Conservation (phyloP, 2,888 invertebrate species). For the Lithophane ornitopus region DNA sequence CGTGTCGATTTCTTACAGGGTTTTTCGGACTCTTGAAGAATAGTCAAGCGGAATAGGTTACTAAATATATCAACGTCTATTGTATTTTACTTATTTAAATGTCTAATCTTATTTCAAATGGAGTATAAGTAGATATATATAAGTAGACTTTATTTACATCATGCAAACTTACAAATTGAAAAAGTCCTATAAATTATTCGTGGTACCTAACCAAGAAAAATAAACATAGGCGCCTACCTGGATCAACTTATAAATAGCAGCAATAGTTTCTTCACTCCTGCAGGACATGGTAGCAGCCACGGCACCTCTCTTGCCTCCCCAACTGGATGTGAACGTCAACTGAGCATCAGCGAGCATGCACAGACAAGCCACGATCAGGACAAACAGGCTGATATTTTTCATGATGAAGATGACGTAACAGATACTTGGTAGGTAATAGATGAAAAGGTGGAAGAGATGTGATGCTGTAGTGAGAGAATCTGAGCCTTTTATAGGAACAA, state of each 20-base stretch:
- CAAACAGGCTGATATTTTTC: constrained; percentile 74
- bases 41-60: too few species aligned
- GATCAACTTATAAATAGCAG: constrained; percentile 82
- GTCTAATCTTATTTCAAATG: too few species aligned
- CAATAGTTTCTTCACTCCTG: constrained; percentile 81
- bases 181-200: too few species aligned
- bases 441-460: constrained; percentile 44
- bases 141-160: too few species aligned
- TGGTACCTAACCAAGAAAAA: too few species aligned
- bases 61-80: too few species aligned
- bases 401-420: constrained; percentile 65
- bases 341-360: constrained; percentile 82
- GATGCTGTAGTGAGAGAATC: constrained; percentile 49
- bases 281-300: constrained; percentile 77
- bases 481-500: constrained; percentile 45
- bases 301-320: constrained; percentile 86
- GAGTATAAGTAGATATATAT: too few species aligned
- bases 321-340: constrained; percentile 90
- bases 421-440: constrained; percentile 22
- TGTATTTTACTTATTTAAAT: too few species aligned
- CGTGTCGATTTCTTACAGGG: too few species aligned
- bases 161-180: too few species aligned
- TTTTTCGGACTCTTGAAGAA: too few species aligned
- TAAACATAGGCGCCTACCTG: constrained; percentile 75
- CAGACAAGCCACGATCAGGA: constrained; percentile 77